Base-by-base conservation (phyloP, 2,888 invertebrate genomes). In the Lepidochitona cinerea region DNA sequence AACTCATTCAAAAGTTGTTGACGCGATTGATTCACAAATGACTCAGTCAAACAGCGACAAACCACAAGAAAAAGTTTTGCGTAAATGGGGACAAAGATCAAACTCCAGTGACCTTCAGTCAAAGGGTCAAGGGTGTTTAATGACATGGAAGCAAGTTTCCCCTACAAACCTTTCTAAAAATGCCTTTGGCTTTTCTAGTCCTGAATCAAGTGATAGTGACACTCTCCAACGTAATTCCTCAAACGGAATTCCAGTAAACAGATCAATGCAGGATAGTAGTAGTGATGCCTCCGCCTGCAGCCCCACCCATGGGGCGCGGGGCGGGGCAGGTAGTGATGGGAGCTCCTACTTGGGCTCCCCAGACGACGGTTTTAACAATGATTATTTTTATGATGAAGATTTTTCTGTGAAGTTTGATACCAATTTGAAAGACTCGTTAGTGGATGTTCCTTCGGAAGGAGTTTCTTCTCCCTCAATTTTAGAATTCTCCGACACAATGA, bases 311-410 rank as follows among this genome's bases (percentile, higher is more conserved):
- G 66, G 35, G 3, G 37, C 35, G 35, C 66, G 68, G 7, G 53
- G 65, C 23, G 52, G 69, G 29, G 41, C 72, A 33, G 35, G 37
- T 36, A 79, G 68, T 74, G 73, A 73, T 32, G 66, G 66, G 37
- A 66, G 37, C n/a, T 4, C 26, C 29, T 59, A 59, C 26, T 29
- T 71, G 7, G 32, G 23, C 29, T 79, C 83, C 0, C 81, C 81
- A 18, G 89, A 89, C 35, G 89, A 89, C 72, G 81, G 79, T 12
- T 80, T 85, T 68, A 88, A 86, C 80, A 89, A 87, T 75, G 90
- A 90, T 68, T 89, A 89, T 77, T 89, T 87, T 77, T 89, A 89
- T 70, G 90, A 90, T 75, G 90, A 90, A 68, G 89, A 89, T 78
- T 89, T 88, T 76, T 81, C 83, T 6, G 86, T 89, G 54, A 84